phyloP scores from a whole-genome alignment of 1,140 invertebrate genomes.

The Drosophila bocqueti region DNA sequence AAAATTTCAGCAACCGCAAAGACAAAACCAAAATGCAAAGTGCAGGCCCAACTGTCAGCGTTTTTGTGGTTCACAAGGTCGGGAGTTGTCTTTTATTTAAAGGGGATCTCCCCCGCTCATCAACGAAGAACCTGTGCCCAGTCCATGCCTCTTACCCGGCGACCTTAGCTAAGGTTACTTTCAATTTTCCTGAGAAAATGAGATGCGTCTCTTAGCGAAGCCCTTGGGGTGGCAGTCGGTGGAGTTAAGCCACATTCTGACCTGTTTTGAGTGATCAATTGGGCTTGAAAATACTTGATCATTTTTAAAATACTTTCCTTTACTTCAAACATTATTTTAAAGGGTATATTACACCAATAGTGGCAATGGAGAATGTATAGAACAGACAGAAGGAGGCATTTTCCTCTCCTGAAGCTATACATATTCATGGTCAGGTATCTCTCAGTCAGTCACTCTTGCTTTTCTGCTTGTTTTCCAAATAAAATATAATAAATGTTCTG shows the following conservation, averaged over 20 bases:
- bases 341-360: too few species aligned
- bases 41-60: constrained; percentile 28
- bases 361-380: too few species aligned
- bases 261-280: neutral
- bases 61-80: constrained; percentile 71
- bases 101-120: too few species aligned
- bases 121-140: constrained; percentile 26
- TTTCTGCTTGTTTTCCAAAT: neutral
- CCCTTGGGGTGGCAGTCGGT: constrained; percentile 5
- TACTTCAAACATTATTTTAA: too few species aligned
- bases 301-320: too few species aligned
- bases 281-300: too few species aligned
- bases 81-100: neutral
- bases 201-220: neutral
- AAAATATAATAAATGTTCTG: neutral
- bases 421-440: neutral
- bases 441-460: neutral
- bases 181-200: constrained; percentile 37
- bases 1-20: constrained; percentile 35
- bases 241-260: constrained; percentile 9
- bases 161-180: constrained; percentile 55
- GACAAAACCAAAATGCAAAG: constrained; percentile 47
- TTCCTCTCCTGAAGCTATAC: too few species aligned
- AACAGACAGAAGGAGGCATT: too few species aligned
- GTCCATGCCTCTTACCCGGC: constrained; percentile 57